Percentiles rank a stretch among this genome's conserved stretches.
phyloP scores from a whole-genome alignment of 1,140 invertebrate genomes.

The Dufourea novaeangliae region DNA sequence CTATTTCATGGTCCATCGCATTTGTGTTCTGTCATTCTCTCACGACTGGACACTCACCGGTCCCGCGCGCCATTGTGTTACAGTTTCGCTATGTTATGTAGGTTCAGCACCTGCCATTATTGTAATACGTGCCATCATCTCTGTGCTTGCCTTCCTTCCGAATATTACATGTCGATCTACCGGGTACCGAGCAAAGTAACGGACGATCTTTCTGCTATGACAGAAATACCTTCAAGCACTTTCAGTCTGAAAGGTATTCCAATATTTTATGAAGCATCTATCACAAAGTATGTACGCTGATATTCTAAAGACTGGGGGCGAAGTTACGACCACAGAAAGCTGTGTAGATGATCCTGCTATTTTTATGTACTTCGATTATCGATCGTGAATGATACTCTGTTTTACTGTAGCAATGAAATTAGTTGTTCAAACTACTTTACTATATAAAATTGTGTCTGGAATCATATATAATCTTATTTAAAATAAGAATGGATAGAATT shows the following conservation, averaged over 20 bases:
- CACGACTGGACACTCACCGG: slow-evolving; percentile 42
- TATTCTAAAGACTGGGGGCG: background rate
- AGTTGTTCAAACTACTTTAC: background rate
- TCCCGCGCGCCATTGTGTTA: slow-evolving; percentile 51
- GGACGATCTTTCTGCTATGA: background rate
- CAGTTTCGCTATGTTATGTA: slow-evolving; percentile 35
- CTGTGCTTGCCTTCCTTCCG: slow-evolving; percentile 37
- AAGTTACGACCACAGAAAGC: background rate
- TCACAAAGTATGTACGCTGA: background rate
- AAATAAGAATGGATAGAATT: no score
- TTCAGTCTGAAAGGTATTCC: slow-evolving; percentile 14
- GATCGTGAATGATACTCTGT: background rate
- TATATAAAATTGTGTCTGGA: background rate
- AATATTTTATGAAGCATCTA: slow-evolving; percentile 25
- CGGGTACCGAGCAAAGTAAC: no score
- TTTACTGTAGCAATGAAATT: background rate
- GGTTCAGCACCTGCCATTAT: slow-evolving; percentile 51
- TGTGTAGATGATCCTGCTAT: background rate
- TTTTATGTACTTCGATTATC: background rate
- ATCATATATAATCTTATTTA: background rate
- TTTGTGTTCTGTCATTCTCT: slow-evolving; percentile 35
- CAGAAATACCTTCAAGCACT: background rate
- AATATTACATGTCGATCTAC: slow-evolving; percentile 59
- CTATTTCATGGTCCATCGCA: slow-evolving; percentile 32
- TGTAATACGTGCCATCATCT: slow-evolving; percentile 54